Evolutionary conservation across 2,888 invertebrate genomes (phyloP), one percentile per base, ranked within the genome.

Genomic region (Drosophila glabriapex): DNA sequence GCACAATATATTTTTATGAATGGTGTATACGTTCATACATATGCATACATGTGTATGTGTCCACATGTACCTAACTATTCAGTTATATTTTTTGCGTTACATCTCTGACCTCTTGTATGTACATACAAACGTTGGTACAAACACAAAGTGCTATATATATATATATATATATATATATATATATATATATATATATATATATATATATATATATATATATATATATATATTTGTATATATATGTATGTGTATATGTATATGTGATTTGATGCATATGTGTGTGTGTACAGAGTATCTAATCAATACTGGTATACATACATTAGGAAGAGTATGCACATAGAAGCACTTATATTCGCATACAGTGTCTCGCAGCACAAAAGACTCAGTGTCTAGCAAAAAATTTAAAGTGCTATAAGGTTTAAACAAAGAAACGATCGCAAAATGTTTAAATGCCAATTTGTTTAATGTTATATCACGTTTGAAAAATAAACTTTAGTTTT

Each of bases 241-340:
- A 54, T 29, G 12, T 43, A 7, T 29, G 60, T 29, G 29, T 7
- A 55, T 49, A 22, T 33, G 2, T 4, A 39, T 43, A 33, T 22
- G 28, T 39, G 19, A 39, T 14, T 22, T 35, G 25, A 25, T 19
- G 14, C 10, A 12, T 28, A 12, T 3, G 16, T 16, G 14, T 43
- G 43, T 68, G 39, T 68, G 46, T 22, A 50, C 46, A 22, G 4
- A 46, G 22, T 46, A 46, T 53, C 6, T 37, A 37, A 53, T 69
- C 59, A 50, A 74, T 54, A 66, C 35, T 62, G 49, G 22, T 54
- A 56, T 55, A 46, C 46, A 63, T 29, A 37, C 31, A 49, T 50
- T n/a, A 10, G 41, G 41, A 4, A n/a, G 53, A 59, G n/a, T 28
- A 22, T 46, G 46, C 46, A 46, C 46, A 46, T 4, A 16, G 7